Conservation (phyloP, 2,113 vertebrate genomes). For the Trogon surrucura region DNA sequence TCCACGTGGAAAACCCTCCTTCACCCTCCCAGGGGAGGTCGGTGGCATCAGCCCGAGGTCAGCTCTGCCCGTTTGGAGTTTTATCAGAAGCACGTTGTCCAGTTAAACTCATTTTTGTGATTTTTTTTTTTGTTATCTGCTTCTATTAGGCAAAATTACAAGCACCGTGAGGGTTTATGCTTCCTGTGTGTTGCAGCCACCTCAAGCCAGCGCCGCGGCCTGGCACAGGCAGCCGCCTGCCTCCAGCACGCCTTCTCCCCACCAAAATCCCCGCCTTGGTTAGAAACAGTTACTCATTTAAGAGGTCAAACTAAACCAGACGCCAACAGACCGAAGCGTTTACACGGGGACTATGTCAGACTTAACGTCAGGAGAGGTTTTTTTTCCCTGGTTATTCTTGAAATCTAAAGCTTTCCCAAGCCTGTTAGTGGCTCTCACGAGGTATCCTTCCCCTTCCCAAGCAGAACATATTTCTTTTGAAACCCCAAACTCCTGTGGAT, state of each 20-base stretch:
- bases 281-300: background rate
- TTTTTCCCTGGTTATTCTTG: background rate
- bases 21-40: background rate
- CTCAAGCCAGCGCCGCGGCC: background rate
- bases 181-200: background rate
- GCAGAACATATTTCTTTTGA: background rate
- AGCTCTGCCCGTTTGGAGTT: background rate
- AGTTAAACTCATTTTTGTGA: background rate
- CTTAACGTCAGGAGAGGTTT: background rate
- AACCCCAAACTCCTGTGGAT: background rate
- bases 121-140: background rate
- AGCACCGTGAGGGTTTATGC: background rate
- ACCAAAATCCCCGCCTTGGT: background rate
- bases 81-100: background rate
- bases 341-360: accelerated
- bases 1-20: background rate
- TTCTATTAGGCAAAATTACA: background rate
- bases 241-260: background rate
- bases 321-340: background rate
- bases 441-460: background rate
- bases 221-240: background rate
- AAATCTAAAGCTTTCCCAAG: background rate
- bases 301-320: background rate
- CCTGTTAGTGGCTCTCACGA: background rate
- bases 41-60: background rate